phyloP scores from a whole-genome alignment of 1,140 invertebrate species.

The Euura lappo region DNA sequence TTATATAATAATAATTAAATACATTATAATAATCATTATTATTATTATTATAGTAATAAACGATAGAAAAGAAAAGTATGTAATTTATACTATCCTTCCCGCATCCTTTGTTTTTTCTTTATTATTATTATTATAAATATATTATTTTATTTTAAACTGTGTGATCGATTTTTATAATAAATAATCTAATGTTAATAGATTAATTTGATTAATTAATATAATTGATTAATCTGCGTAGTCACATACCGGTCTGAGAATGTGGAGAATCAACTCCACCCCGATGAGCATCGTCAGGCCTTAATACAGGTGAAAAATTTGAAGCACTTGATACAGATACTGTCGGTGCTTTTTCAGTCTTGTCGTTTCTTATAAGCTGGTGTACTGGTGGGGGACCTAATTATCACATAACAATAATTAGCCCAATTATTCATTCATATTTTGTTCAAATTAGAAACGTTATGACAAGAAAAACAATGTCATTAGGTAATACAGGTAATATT shows the following conservation, averaged over 20 bases:
- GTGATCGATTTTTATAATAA: too few species aligned
- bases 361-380: conserved; percentile 59
- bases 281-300: conserved; percentile 53
- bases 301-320: conserved; percentile 57
- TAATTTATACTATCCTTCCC: too few species aligned
- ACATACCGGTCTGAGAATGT: conserved; percentile 60
- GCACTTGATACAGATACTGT: conserved; percentile 58
- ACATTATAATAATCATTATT: background rate
- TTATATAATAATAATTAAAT: background rate
- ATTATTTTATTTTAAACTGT: too few species aligned
- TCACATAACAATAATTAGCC: too few species aligned
- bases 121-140: too few species aligned
- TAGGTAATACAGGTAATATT: too few species aligned
- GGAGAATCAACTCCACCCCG: conserved; percentile 59
- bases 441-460: too few species aligned
- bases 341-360: conserved; percentile 61
- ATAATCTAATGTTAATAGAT: background rate
- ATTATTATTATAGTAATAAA: too few species aligned
- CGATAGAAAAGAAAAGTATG: too few species aligned
- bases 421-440: too few species aligned
- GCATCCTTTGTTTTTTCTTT: too few species aligned
- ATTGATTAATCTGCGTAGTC: background rate
- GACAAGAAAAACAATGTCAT: too few species aligned
- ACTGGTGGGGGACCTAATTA: conserved; percentile 55
- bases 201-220: background rate